Percentiles rank a stretch among this genome's conserved stretches.
Conservation (phyloP, 2,797 vertebrate species). For the Pagetopsis macropterus region DNA sequence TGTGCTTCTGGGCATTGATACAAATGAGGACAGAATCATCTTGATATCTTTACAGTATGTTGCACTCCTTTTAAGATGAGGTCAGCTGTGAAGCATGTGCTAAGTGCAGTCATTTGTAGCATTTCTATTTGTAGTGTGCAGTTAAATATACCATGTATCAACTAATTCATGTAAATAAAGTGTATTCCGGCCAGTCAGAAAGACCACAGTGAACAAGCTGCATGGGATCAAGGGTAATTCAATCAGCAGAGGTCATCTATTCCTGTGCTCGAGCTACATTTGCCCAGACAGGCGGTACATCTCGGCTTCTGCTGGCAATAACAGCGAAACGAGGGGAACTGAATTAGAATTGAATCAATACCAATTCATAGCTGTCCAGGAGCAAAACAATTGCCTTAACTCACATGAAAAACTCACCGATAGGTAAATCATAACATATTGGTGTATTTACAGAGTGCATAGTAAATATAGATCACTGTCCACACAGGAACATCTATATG, state of each 20-base stretch:
- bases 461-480: conserved; percentile 81
- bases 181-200: conserved; percentile 32
- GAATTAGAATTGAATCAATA: conserved; percentile 83
- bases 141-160: background rate
- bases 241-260: conserved; percentile 68
- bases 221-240: conserved; percentile 72
- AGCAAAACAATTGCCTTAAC: conserved; percentile 72
- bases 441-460: conserved; percentile 73
- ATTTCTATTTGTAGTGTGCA: too few species aligned
- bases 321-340: conserved; percentile 63
- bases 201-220: conserved; percentile 34
- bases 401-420: conserved; percentile 65
- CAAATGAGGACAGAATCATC: conserved; percentile 27
- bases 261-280: conserved; percentile 45
- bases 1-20: conserved; percentile 19
- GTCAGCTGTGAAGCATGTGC: conserved; percentile 22
- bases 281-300: conserved; percentile 45
- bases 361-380: conserved; percentile 76
- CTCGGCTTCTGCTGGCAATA: conserved; percentile 56
- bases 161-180: conserved; percentile 33
- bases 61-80: conserved; percentile 11
- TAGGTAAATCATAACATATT: conserved; percentile 84
- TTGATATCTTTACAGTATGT: conserved; percentile 8
- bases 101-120: background rate
- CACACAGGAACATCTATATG: conserved; percentile 73